A percentile compares a stretch with the other conserved stretches of the same genome.
Evolutionary conservation across 2,113 vertebrate genomes (phyloP).

Genomic region (Heliornis fulica): DNA sequence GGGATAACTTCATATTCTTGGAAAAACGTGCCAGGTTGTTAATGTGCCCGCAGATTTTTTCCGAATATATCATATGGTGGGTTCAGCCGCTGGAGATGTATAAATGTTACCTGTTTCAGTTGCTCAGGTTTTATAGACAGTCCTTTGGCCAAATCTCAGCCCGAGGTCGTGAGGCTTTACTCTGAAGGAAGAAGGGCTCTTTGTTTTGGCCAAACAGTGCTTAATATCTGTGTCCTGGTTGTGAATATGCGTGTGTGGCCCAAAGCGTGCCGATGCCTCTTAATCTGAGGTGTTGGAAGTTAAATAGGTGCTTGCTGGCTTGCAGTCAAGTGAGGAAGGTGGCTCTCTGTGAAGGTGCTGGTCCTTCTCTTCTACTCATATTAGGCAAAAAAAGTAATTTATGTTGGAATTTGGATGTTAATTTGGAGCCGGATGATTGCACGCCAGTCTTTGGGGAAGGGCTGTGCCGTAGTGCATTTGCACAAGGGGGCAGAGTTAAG

Average conservation of each 20-base stretch:
- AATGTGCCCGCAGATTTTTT: background rate
- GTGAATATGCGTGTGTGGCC: background rate
- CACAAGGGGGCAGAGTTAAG: constrained; percentile 56
- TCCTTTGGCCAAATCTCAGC: background rate
- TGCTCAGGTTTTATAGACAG: background rate
- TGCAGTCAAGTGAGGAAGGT: background rate
- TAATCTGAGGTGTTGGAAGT: background rate
- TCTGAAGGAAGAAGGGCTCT: background rate
- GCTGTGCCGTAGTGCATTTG: background rate
- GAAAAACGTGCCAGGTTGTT: background rate
- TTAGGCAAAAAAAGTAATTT: background rate
- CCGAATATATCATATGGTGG: background rate
- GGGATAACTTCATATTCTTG: background rate
- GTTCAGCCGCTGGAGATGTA: background rate
- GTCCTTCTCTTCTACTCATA: background rate
- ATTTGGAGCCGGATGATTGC: background rate
- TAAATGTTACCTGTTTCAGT: background rate
- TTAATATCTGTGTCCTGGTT: background rate
- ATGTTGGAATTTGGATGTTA: background rate
- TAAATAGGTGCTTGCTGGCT: background rate
- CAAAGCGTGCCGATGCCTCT: background rate
- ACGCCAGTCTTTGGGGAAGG: background rate
- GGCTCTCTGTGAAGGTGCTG: background rate
- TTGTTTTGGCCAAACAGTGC: background rate
- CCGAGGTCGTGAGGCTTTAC: background rate